Evolutionary conservation across 2,113 vertebrate species (phyloP), one percentile per base, ranked within the genome.

Genomic region (Amphiprion ocellaris): DNA sequence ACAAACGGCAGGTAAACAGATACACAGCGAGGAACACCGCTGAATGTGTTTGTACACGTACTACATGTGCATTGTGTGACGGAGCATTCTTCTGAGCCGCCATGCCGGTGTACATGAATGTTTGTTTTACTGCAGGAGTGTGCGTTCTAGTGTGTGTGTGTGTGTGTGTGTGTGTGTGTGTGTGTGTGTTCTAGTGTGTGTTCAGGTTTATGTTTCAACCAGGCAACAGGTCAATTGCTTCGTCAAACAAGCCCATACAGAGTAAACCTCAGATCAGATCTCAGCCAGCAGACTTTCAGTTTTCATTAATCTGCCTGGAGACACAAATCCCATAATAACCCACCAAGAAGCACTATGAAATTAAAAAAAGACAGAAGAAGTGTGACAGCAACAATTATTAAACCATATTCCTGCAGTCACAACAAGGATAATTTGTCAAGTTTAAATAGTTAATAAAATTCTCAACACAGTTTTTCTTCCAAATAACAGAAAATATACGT

Each of bases 1-100:
- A 84, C 83, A 81, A 8, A 65, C 61, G 73, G 69, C 46, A 53
- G n/a, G 79, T 66, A 86, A 78, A 90, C 66, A 77, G 49, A 84
- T 55, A 70, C 72, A 74, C 64, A 64, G 19, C 23, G 8, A 37
- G 26, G 33, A 8, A 37, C 7, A 8, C 8, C 6, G 8, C 33
- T 44, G 39, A 41, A 56, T 80, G 68, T 10, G 41, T 82, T 59
- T 50, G 23, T 50, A 69, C 59, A 37, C 30, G 76, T 2, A 44
- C 14, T 62, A 53, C 44, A 72, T n/a, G 5, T n/a, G 12, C n/a
- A 24, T n/a, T 69, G 50, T 81, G 62, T 77, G 33, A 49, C 16
- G 3, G 6, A 14, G 64, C 30, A 69, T 47, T 66, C 54, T 17
- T 68, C 6, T 1, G 12, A 21, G 41, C n/a, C 47, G 8, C 14